Percentiles rank a stretch among this genome's conserved stretches.
Conservation (phyloP, 2,797 vertebrate genomes). For the Acrossocheilus fasciatus region DNA sequence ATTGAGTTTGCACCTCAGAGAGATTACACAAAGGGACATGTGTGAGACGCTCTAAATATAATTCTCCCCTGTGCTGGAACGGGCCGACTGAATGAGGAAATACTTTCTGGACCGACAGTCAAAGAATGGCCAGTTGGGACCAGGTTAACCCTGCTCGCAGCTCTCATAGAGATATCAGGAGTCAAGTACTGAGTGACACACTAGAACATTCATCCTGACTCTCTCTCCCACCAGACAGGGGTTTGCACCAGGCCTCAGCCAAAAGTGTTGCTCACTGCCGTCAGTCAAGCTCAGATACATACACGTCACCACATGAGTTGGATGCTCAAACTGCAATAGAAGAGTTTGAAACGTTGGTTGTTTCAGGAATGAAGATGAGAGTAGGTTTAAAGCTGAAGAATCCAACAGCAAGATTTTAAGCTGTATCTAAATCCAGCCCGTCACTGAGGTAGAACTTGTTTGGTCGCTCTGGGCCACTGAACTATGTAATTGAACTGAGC, state of each 20-base stretch:
- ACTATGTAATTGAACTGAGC: constrained; percentile 44
- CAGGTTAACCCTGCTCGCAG: constrained; percentile 28
- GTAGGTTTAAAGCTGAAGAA: background rate
- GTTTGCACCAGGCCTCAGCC: constrained; percentile 28
- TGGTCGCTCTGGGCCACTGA: constrained; percentile 40
- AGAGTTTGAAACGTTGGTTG: background rate
- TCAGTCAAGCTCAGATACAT: constrained; percentile 45
- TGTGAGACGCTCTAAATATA: constrained; percentile 34
- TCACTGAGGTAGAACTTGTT: constrained; percentile 23
- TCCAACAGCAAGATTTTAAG: constrained; percentile 14
- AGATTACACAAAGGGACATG: constrained; percentile 18
- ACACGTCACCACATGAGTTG: constrained; percentile 8
- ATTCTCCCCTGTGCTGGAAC: background rate
- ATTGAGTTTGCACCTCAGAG: constrained; percentile 4
- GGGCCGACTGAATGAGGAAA: constrained; percentile 11
- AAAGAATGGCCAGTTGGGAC: constrained; percentile 16
- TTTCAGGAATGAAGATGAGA: background rate
- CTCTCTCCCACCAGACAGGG: constrained; percentile 50
- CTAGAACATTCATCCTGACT: constrained; percentile 60
- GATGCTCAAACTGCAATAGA: background rate
- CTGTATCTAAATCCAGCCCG: constrained; percentile 18
- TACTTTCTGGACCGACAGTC: constrained; percentile 36
- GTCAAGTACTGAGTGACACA: constrained; percentile 57
- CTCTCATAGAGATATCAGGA: constrained; percentile 53
- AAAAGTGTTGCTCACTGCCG: constrained; percentile 23